phyloP scores from a whole-genome alignment of 2,888 invertebrate genomes.

The Eurois occulta region DNA sequence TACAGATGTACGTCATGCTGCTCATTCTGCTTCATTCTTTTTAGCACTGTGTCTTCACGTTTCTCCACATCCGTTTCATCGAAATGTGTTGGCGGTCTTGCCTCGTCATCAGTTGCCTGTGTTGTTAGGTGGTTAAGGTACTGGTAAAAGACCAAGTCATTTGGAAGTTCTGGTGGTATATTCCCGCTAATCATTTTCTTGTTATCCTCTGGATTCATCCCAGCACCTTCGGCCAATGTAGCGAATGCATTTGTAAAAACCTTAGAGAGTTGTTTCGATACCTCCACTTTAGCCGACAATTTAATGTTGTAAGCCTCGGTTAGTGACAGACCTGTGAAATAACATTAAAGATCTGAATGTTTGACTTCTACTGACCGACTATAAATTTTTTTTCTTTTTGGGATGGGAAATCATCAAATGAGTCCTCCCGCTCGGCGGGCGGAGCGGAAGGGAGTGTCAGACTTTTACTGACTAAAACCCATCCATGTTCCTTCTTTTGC shows the following conservation, averaged over 20 bases:
- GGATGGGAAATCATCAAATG: too few relatives aligned
- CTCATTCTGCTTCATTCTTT: constrained; percentile 45
- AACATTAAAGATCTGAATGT: neutral
- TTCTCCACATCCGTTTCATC: neutral
- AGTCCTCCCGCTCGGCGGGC: too few relatives aligned
- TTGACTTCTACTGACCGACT: neutral
- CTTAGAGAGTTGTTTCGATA: constrained; percentile 34
- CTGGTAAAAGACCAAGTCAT: too few relatives aligned
- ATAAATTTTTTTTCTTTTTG: too few relatives aligned
- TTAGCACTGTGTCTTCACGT: constrained; percentile 41
- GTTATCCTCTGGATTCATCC: neutral
- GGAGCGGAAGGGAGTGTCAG: too few relatives aligned
- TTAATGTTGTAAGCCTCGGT: constrained; percentile 47
- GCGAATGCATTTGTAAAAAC: neutral
- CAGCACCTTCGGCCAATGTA: neutral
- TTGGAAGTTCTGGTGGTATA: too few relatives aligned
- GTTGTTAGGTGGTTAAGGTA: neutral
- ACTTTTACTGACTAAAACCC: too few relatives aligned
- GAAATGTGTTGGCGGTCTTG: neutral
- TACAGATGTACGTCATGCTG: constrained; percentile 60
- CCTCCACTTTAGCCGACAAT: constrained; percentile 57
- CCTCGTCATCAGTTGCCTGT: neutral
- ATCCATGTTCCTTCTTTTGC: too few relatives aligned
- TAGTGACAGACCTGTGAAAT: constrained; percentile 37
- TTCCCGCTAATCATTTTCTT: too few relatives aligned